phyloP scores from a whole-genome alignment of 2,888 invertebrate genomes.

The Diabrotica balteata region DNA sequence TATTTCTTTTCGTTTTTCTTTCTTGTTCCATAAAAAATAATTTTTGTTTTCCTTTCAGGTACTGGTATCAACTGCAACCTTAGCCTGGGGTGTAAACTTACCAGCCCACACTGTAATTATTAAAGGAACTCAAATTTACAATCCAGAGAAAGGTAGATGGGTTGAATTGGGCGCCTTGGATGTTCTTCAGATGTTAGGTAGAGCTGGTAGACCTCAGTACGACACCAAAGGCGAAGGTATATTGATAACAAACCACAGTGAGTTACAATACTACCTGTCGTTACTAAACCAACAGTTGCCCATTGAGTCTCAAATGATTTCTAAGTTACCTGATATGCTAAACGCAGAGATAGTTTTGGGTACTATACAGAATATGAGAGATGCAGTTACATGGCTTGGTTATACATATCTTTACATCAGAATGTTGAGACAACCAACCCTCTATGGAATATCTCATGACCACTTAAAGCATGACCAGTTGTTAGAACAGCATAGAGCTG shows the following conservation, averaged over 20 bases:
- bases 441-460: slow-evolving; percentile 89
- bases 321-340: slow-evolving; percentile 93
- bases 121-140: slow-evolving; percentile 97
- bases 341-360: slow-evolving; percentile 98
- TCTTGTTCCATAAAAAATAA: not conserved
- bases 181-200: slow-evolving; percentile 97
- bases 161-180: slow-evolving; percentile 96
- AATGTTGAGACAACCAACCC: slow-evolving; percentile 87
- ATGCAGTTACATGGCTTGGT: slow-evolving; percentile 93
- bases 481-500: slow-evolving; percentile 89
- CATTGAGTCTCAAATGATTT: slow-evolving; percentile 94
- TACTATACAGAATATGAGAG: slow-evolving; percentile 84
- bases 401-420: slow-evolving; percentile 89
- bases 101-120: slow-evolving; percentile 98
- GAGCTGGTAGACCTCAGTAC: slow-evolving; percentile 98
- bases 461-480: slow-evolving; percentile 81
- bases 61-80: slow-evolving; percentile 95
- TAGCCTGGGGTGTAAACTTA: slow-evolving; percentile 99
- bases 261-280: slow-evolving; percentile 97
- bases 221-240: slow-evolving; percentile 98
- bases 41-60: slow-evolving; percentile 68
- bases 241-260: slow-evolving; percentile 97
- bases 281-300: slow-evolving; percentile 98
- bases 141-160: slow-evolving; percentile 98
- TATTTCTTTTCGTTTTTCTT: too few relatives aligned